Base-by-base conservation (phyloP, 2,888 invertebrate species). In the Sialis fuliginosa region DNA sequence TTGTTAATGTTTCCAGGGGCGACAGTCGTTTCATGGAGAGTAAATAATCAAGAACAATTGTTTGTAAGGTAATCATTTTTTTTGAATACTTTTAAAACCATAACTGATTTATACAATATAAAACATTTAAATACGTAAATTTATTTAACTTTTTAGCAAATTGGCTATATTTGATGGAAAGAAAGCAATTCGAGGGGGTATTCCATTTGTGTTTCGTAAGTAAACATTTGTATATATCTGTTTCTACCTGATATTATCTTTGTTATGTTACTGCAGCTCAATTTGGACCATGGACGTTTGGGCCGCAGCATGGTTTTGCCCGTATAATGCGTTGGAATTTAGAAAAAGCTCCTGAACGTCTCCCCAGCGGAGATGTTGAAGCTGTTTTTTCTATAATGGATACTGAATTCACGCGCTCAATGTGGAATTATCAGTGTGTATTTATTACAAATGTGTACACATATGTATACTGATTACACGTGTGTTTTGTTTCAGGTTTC, bases 181-280 rank as follows among this genome's bases (percentile, higher is more conserved):
- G 67, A 86, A 92, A 65, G 86, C 93, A 52, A 95, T 95, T 64
- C 75, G 95, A 62, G 95, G 95, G 59, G 95, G 95, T 59, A 91
- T 95, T 65, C 95, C 95, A 51, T 85, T 95, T 67, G 89, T 95
- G 53, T 95, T 95, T 69, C 95, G 93, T 95, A 77, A 90, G 92
- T 85, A 64, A 55, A 46, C 47, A 9, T 46, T n/a, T 41, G 10
- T 47, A 31, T 32, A 31, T 46, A 31, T 42, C n/a, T 42, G 9
- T 44, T 44, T 32, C 32, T n/a, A 30, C 22, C 8, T 12, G 12
- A 44, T 40, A 47, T 34, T 33, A 22, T 22, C 22, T 22, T 22
- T 44, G 42, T 47, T 33, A 35, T 42, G 39, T 34, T 40, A 50
- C 64, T 66, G 8, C 69, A 93, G 93, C 95, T 57, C 90, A 92